Conservation (phyloP, 2,113 vertebrate species). For the Miniopterus natalensis region DNA sequence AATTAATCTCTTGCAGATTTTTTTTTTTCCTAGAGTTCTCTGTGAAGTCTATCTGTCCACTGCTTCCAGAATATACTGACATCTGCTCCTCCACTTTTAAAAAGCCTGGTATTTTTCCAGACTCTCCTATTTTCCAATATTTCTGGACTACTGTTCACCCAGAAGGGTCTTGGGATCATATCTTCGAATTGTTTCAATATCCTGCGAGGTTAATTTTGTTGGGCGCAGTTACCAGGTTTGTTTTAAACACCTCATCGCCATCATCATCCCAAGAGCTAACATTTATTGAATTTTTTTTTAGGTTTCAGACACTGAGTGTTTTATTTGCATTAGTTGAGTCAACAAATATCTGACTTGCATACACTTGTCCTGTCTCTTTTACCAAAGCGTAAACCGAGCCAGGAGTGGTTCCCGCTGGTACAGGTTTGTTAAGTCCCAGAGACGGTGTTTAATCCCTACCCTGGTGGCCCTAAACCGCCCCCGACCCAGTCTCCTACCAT, state of each 20-base stretch:
- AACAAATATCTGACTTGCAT: neutral
- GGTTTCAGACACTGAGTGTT: neutral
- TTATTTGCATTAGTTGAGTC: neutral
- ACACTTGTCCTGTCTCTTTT: neutral
- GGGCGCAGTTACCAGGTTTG: neutral
- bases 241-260: neutral
- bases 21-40: neutral
- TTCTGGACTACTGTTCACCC: neutral
- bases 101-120: slow-evolving; percentile 10
- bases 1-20: neutral
- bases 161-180: neutral
- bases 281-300: neutral
- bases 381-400: neutral
- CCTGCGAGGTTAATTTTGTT: neutral
- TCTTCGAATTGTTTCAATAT: slow-evolving; percentile 34
- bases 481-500: neutral
- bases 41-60: neutral
- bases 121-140: neutral
- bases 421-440: neutral
- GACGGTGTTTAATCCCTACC: neutral
- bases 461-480: neutral
- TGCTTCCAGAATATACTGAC: neutral
- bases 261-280: neutral
- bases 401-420: neutral
- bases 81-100: neutral